Evolutionary conservation across 2,113 vertebrate species (phyloP).

Genomic region (Erythrocebus patas): DNA sequence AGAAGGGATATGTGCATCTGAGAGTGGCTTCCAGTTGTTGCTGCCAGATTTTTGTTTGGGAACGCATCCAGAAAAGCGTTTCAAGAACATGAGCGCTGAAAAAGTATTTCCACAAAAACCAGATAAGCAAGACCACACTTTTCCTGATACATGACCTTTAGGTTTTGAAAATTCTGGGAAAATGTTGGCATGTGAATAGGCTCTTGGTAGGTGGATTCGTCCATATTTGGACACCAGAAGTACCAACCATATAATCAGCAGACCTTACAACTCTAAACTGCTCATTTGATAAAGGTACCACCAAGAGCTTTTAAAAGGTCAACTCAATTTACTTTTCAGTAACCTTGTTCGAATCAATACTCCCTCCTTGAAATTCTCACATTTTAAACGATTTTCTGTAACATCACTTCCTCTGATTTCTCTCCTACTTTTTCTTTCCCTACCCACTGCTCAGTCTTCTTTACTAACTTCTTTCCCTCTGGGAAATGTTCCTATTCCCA

Average conservation of each 20-base stretch:
- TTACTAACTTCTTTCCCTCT: neutral
- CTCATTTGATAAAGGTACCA: neutral
- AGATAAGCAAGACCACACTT: neutral
- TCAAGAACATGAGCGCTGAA: no score
- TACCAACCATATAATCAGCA: neutral
- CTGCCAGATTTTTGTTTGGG: no score
- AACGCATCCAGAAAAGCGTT: no score
- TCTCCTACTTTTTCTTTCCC: neutral
- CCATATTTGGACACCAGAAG: neutral
- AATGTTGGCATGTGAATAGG: neutral
- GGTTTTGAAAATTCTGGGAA: neutral
- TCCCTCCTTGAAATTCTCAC: neutral
- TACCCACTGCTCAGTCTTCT: neutral
- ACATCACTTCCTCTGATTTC: neutral
- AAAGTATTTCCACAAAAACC: no score
- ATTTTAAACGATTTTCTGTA: neutral
- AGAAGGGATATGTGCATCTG: no score
- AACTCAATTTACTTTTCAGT: neutral
- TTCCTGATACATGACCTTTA: neutral
- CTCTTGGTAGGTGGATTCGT: neutral
- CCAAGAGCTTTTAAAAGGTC: neutral
- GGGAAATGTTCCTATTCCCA: neutral
- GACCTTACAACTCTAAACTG: neutral
- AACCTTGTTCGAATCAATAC: neutral
- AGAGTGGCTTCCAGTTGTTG: no score